Evolutionary conservation across 2,888 invertebrate genomes (phyloP), one percentile per base, ranked within the genome.

Genomic region (Trachelus stipa): DNA sequence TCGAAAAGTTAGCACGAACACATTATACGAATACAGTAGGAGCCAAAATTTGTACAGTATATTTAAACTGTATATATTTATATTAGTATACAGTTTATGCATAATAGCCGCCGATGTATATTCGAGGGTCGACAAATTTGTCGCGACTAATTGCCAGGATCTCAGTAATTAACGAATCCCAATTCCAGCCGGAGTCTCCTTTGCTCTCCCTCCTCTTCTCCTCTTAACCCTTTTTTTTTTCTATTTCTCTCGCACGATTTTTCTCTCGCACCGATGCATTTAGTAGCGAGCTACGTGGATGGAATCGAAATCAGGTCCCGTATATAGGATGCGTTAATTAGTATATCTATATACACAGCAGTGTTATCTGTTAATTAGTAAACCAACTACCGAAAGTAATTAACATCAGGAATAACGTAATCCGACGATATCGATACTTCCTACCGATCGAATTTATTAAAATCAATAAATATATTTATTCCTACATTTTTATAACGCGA

Each of bases 101-200:
- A 15, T 40, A 40, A 40, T 6, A 40, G 40, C 4, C 40, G 40
- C 15, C 40, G 40, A 15, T 12, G 30, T 71, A 31, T 4, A 37
- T 68, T 74, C 74, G 56, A 68, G 31, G 69, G 31, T 35, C 40
- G 40, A 74, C 74, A 15, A 77, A 77, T 77, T 77, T 77, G 75
- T 77, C 69, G 68, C 69, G 73, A 77, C 77, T 77, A 77, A 77
- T 77, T 77, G 71, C 78, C 75, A 73, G 56, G 78, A 78, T 74
- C 78, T 73, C 75, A 78, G 78, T 75, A 78, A 78, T 78, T 78
- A 78, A 78, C 78, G 78, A 74, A 69, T 34, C 75, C 74, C 74
- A 31, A n/a, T n/a, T 31, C n/a, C 73, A 73, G 12, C 69, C 34
- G 68, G 71, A 35, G n/a, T 34, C 69, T n/a, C 56, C 73, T 15